These are phyloP conservation scores for Ptychobarbus kaznakovi DNA, from an alignment of 2,797 vertebrate genomes.

Conservation along the genomic window DNA sequence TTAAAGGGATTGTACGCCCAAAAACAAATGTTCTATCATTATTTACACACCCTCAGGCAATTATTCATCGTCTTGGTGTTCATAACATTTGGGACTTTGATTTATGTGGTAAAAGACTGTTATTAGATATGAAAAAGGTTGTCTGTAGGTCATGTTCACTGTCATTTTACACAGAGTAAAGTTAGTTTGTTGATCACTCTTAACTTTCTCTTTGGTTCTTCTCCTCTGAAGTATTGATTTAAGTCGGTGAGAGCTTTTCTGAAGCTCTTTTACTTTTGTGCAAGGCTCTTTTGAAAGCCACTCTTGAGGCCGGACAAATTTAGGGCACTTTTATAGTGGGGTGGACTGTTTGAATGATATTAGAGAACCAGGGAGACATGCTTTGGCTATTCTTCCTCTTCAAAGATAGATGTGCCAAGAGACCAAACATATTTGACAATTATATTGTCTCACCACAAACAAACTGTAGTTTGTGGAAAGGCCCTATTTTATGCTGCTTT, in stretches of 20 bases:
- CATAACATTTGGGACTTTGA: neutral
- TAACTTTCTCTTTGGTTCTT: neutral
- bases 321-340: constrained; percentile 2
- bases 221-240: constrained; percentile 34
- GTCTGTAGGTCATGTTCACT: neutral
- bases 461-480: constrained; percentile 22
- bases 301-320: neutral
- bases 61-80: neutral
- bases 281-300: constrained; percentile 19
- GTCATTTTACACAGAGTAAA: constrained; percentile 12
- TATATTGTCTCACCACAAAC: constrained; percentile 6
- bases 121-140: neutral
- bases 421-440: constrained; percentile 16
- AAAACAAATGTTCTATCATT: neutral
- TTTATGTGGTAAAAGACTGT: constrained; percentile 10
- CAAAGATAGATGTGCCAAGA: neutral
- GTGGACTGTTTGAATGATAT: constrained; percentile 22
- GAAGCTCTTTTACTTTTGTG: constrained; percentile 22
- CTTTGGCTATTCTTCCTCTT: neutral
- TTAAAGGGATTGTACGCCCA: neutral
- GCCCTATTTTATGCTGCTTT: constrained; percentile 6
- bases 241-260: constrained; percentile 22
- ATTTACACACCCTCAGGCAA: neutral
- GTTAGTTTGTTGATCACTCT: constrained; percentile 5
- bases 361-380: neutral